Base-by-base conservation (phyloP, 2,113 vertebrate genomes). In the Pomatostomus ruficeps region DNA sequence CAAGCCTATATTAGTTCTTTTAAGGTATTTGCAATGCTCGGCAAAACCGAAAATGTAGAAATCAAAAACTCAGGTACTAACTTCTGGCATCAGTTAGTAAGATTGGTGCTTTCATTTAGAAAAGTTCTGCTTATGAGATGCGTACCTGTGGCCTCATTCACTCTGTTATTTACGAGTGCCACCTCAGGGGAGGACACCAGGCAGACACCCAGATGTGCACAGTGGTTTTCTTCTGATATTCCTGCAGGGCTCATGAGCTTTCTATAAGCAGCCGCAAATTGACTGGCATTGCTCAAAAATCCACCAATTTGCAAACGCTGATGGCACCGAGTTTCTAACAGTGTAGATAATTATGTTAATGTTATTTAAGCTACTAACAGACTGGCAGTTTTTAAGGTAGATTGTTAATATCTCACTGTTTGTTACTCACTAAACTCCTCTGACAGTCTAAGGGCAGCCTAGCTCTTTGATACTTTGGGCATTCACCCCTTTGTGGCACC, bases 81-180 rank as follows among this genome's bases (percentile, higher is more conserved):
- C 9, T 78, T 67, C 28, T 91, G 40, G 11, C 26, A 63, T 4
- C 21, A 78, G 28, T 61, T 48, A 51, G 12, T 46, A 38, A 55
- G 11, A 48, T 5, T 28, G 28, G 9, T 66, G 16, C 4, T 71
- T 62, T 74, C 10, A 54, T 71, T 87, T 46, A 42, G 70, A 67
- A 91, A 66, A 70, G 11, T 11, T 57, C 42, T 67, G 17, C 2
- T 62, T 25, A 31, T 33, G 51, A 58, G 29, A 31, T 43, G 28
- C 9, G 8, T 8, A 29, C 15, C 26, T 12, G 48, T 80, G 89
- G 36, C 45, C n/a, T 48, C 49, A 14, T 45, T 77, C 10, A 18
- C 5, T 54, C 8, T 52, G 19, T 11, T 42, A 13, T 1, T 2
- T 8, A 16, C 0, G 0, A 15, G 31, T 86, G 63, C 4, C 14